Base-by-base conservation (phyloP, 2,113 vertebrate species). In the Plestiodon gilberti region DNA sequence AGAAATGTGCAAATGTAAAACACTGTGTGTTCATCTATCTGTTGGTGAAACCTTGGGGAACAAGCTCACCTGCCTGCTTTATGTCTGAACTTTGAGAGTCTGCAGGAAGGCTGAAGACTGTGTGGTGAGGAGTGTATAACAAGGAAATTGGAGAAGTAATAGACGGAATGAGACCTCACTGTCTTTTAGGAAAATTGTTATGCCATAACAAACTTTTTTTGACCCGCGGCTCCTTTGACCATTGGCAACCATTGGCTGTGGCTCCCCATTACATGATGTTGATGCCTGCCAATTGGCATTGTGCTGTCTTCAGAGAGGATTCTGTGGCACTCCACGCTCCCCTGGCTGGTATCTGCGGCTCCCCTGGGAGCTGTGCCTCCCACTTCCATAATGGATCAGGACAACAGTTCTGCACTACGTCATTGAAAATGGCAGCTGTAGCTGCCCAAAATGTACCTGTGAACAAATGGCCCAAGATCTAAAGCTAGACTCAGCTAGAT, bases 31-130 rank as follows among this genome's bases (percentile, higher is more conserved):
- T 43, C 5, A 18, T 76, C 40, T 52, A 6, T 73, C 0, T 0
- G 35, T 0, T 0, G 0, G 14, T 18, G 18, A 62, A 38, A 20
- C 38, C 20, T 20, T 25, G 11, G 38, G n/a, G 61, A n/a, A 55
- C 22, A 11, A n/a, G 48, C 0, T 0, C 43, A 1, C 23, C 10
- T 64, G 62, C n/a, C 73, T 77, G 83, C 0, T 0, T 80, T 38
- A 14, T 64, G 43, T n/a, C 69, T 74, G 82, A 76, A 40, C 4
- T 25, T 48, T 78, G 55, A 78, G 35, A 7, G 18, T 69, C 48
- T 20, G 33, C 74, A 38, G 33, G 25, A 40, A 67, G 22, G 9
- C 33, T 35, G 25, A n/a, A 64, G n/a, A 17, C 81, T 61, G 59
- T 62, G 59, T 65, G 20, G 38, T 33, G 17, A 65, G 62, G 43